Evolutionary conservation across 2,888 invertebrate species (phyloP).

Genomic region (Schizotus pectinicornis): DNA sequence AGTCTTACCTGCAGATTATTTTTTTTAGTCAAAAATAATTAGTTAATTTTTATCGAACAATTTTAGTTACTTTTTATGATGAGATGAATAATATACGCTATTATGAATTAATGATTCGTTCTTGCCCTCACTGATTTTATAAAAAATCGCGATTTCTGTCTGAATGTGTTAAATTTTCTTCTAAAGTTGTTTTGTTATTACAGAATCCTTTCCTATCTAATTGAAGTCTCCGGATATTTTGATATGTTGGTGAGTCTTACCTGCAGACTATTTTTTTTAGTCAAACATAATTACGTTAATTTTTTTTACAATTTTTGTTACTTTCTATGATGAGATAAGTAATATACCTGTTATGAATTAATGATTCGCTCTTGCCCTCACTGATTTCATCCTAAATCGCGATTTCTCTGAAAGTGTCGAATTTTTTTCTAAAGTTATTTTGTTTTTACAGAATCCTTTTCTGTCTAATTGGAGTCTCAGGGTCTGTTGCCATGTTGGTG

Average conservation of each 20-base stretch:
- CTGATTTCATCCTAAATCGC: slow-evolving; percentile 5
- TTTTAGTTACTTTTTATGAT: slow-evolving; percentile 10
- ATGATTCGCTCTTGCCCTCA: slow-evolving; percentile 26
- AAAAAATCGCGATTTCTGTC: neutral
- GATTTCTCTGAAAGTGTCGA: neutral
- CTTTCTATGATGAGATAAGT: slow-evolving; percentile 13
- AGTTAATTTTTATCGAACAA: neutral
- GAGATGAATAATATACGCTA: slow-evolving; percentile 27
- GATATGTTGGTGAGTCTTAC: no score
- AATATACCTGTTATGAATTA: slow-evolving; percentile 29
- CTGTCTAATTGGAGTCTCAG: no score
- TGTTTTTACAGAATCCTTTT: neutral
- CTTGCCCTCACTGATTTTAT: slow-evolving; percentile 27
- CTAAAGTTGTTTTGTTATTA: neutral
- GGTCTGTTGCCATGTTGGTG: no score
- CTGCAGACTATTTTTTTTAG: no score
- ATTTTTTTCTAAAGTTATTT: neutral
- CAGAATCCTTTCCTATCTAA: no score
- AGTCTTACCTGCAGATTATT: no score
- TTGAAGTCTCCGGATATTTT: no score
- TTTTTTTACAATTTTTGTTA: neutral
- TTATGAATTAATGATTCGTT: slow-evolving; percentile 20
- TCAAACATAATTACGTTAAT: no score
- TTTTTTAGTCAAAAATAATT: no score
- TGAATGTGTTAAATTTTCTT: neutral